Percentiles rank a stretch among this genome's conserved stretches.
phyloP scores from a whole-genome alignment of 1,140 invertebrate species.

The Cryptotermes secundus region DNA sequence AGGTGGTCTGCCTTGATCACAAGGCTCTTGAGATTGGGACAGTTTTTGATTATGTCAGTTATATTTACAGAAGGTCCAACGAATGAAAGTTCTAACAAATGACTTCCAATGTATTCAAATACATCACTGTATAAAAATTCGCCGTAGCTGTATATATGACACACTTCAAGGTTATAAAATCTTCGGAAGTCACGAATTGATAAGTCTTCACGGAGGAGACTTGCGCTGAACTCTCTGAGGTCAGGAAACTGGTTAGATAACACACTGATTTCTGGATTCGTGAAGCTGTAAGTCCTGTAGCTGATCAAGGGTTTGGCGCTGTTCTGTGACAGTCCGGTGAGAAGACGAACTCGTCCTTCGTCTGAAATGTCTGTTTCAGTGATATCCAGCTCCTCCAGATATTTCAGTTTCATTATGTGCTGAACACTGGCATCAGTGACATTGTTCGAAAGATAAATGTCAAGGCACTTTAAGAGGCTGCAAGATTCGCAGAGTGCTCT shows the following conservation, averaged over 20 bases:
- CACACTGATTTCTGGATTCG: not conserved
- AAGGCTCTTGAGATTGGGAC: not conserved
- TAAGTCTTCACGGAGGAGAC: not conserved
- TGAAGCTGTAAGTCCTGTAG: not conserved
- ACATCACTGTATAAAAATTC: not conserved
- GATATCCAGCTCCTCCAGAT: not conserved
- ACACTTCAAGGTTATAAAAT: not conserved
- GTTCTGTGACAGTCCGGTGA: not conserved
- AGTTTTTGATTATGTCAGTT: not conserved
- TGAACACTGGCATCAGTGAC: not conserved
- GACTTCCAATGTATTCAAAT: not conserved
- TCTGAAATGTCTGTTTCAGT: not conserved
- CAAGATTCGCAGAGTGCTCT: not conserved
- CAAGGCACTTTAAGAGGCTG: not conserved
- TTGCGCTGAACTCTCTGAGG: not conserved
- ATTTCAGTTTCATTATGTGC: not conserved
- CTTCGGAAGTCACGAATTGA: not conserved
- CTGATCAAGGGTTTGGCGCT: not conserved
- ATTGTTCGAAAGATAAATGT: not conserved
- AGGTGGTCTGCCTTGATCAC: not conserved
- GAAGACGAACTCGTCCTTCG: not conserved
- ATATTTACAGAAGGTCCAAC: not conserved
- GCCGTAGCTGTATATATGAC: not conserved
- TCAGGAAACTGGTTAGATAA: not conserved
- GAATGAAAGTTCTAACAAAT: not conserved